Evolutionary conservation across 2,888 invertebrate genomes (phyloP).

Genomic region (Drosophila pseudotalamancana): DNA sequence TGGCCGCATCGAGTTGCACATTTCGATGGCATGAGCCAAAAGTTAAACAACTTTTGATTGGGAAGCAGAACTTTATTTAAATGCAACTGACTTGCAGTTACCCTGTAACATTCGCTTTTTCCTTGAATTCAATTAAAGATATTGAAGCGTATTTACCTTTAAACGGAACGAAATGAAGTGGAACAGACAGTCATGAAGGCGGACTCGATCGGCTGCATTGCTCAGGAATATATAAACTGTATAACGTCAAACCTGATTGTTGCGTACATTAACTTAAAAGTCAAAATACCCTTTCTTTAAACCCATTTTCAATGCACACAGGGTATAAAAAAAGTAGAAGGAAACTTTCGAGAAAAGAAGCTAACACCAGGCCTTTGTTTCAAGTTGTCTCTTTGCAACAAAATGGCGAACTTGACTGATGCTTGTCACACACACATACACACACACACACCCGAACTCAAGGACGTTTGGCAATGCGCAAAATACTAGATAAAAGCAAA

Average conservation of each 20-base stretch:
- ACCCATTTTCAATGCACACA: not conserved
- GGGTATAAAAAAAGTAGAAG: not conserved
- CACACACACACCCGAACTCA: constrained; percentile 32
- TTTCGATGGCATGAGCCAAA: not conserved
- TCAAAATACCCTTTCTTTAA: not conserved
- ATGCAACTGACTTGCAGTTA: not conserved
- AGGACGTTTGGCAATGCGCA: constrained; percentile 58
- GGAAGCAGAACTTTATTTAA: not conserved
- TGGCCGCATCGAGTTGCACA: not conserved
- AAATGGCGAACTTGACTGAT: constrained; percentile 54
- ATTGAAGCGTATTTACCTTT: too few relatives aligned
- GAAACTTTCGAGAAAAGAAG: constrained; percentile 13
- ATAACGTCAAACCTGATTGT: too few relatives aligned
- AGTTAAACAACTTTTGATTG: constrained; percentile 15
- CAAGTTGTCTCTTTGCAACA: constrained; percentile 31
- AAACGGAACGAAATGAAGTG: too few relatives aligned
- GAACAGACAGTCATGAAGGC: too few relatives aligned
- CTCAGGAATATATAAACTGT: not conserved
- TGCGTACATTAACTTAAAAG: too few relatives aligned
- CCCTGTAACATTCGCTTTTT: too few relatives aligned
- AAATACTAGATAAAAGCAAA: constrained; percentile 29
- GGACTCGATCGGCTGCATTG: too few relatives aligned
- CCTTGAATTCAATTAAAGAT: not conserved
- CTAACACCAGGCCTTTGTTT: constrained; percentile 17
- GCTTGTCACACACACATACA: constrained; percentile 22